phyloP scores from a whole-genome alignment of 2,888 invertebrate species.

The Diadegma fenestrale region DNA sequence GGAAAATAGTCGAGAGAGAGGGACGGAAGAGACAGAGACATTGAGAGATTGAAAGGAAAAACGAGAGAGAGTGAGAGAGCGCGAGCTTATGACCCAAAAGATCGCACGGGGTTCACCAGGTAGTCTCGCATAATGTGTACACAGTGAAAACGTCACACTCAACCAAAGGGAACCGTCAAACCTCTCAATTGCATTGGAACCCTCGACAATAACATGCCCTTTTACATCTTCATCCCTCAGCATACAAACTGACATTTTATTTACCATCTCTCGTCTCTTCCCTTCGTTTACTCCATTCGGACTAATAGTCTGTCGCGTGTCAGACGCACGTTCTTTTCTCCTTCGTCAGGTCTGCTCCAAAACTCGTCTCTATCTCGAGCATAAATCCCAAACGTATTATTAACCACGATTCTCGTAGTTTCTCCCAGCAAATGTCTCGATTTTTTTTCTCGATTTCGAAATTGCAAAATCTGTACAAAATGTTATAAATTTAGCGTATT shows the following conservation, averaged over 20 bases:
- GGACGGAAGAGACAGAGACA: neutral
- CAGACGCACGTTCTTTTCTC: constrained; percentile 53
- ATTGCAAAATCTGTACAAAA: neutral
- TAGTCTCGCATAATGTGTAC: constrained; percentile 39
- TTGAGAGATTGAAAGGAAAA: constrained; percentile 31
- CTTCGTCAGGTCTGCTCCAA: neutral
- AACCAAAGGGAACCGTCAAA: neutral
- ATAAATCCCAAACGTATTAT: neutral
- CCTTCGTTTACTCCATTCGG: neutral
- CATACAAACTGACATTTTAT: constrained; percentile 55
- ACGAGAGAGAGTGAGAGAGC: constrained; percentile 39
- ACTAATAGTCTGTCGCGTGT: constrained; percentile 60
- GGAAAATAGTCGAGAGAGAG: constrained; percentile 28
- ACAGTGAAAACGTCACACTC: constrained; percentile 44
- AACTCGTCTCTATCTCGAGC: neutral
- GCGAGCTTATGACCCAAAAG: constrained; percentile 46
- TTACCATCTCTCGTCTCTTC: neutral
- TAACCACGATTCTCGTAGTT: neutral
- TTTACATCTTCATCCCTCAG: constrained; percentile 37
- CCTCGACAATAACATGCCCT: constrained; percentile 26
- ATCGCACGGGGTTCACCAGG: constrained; percentile 46
- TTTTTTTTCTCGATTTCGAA: neutral
- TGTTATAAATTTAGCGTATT: neutral
- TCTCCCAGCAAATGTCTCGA: neutral
- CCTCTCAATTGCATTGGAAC: constrained; percentile 47